These are phyloP conservation scores for Drosophila mimetica DNA, from an alignment of 2,888 invertebrate genomes.

Conservation along the genomic window DNA sequence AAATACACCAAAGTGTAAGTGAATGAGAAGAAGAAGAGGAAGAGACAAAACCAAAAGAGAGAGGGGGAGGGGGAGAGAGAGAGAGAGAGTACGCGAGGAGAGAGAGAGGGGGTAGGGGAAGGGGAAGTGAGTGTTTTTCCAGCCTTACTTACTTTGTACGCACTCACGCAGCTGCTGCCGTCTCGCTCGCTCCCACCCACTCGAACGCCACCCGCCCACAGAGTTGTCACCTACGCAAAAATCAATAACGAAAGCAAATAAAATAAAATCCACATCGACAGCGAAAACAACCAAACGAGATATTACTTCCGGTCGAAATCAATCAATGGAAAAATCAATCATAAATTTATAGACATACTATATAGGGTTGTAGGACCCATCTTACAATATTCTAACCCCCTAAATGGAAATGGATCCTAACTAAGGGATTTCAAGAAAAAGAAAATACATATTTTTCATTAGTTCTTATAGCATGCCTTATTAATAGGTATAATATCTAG, in stretches of 20 bases:
- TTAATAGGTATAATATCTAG: too few species aligned
- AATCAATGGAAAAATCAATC: not conserved
- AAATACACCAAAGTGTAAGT: slow-evolving; percentile 35
- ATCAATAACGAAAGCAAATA: slow-evolving; percentile 47
- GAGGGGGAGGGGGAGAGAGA: not conserved
- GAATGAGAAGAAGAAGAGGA: slow-evolving; percentile 1
- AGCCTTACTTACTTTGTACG: slow-evolving; percentile 30
- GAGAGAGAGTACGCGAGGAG: not conserved
- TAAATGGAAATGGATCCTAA: not conserved
- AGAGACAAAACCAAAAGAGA: not conserved
- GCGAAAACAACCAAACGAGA: slow-evolving; percentile 6
- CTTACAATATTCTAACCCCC: not conserved
- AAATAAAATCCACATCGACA: slow-evolving; percentile 11
- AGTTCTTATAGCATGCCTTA: too few species aligned
- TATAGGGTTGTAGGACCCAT: too few species aligned
- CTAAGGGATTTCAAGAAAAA: too few species aligned
- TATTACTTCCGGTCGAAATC: slow-evolving; percentile 6
- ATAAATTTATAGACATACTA: not conserved
- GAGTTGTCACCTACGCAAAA: slow-evolving; percentile 63
- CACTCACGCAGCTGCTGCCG: slow-evolving; percentile 44
- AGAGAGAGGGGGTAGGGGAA: not conserved
- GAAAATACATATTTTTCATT: too few species aligned
- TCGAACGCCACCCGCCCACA: slow-evolving; percentile 6
- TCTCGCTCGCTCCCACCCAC: slow-evolving; percentile 52
- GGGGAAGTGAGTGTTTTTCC: slow-evolving; percentile 17